Conservation (phyloP, 2,113 vertebrate species). For the Anoura caudifer region DNA sequence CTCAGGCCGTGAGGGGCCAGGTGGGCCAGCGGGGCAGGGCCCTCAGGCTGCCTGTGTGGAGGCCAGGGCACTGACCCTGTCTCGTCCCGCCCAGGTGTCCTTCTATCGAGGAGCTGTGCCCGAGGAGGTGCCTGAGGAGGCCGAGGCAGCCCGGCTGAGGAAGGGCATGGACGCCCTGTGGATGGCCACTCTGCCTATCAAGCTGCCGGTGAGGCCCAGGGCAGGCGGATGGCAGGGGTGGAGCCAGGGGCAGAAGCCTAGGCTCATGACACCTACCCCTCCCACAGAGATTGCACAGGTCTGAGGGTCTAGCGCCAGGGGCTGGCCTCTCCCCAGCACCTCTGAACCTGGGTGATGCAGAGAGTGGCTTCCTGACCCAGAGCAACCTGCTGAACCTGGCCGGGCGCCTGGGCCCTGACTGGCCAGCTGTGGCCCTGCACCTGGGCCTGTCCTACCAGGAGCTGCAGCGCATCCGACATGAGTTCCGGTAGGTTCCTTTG, state of each 20-base stretch:
- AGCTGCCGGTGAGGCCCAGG: conserved; percentile 43
- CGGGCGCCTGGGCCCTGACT: conserved; percentile 89
- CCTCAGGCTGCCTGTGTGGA: background rate
- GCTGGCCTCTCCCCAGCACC: conserved; percentile 79
- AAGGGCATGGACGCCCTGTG: conserved; percentile 88
- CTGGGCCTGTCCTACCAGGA: conserved; percentile 89
- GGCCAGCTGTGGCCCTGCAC: conserved; percentile 90
- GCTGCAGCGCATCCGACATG: conserved; percentile 88
- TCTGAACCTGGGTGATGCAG: conserved; percentile 92
- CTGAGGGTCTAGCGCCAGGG: accelerated
- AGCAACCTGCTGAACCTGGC: conserved; percentile 92
- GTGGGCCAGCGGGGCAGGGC: conserved; percentile 73
- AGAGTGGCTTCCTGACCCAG: conserved; percentile 95
- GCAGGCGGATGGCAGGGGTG: background rate
- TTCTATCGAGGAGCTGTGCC: conserved; percentile 94
- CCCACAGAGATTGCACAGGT: conserved; percentile 76
- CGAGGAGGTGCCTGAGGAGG: conserved; percentile 85
- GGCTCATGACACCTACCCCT: background rate
- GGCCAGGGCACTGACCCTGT: background rate
- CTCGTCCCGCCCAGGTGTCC: conserved; percentile 86
- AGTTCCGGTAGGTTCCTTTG: conserved; percentile 83
- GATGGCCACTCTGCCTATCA: conserved; percentile 94
- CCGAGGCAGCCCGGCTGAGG: conserved; percentile 86
- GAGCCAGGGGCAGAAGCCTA: background rate
- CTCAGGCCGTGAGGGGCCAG: conserved; percentile 91